These are phyloP conservation scores for Lanistes nyassanus DNA, from an alignment of 1,140 invertebrate genomes.

Conservation along the genomic window DNA sequence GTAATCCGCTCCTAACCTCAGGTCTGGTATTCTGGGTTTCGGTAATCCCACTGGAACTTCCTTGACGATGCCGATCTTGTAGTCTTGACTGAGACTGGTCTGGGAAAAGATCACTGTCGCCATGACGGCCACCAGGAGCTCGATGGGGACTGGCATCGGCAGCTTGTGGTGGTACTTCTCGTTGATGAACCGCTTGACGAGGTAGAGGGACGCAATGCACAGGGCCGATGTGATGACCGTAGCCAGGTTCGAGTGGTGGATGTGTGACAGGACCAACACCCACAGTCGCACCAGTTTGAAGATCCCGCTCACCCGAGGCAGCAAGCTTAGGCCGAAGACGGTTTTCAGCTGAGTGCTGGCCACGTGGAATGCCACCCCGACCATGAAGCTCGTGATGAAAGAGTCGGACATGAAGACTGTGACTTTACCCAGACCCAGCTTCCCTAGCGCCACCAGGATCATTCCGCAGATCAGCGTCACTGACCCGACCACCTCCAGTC, in stretches of 20 bases:
- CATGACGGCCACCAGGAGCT: slow-evolving; percentile 52
- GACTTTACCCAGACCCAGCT: slow-evolving; percentile 63
- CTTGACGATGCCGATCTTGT: slow-evolving; percentile 4
- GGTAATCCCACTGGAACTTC: slow-evolving; percentile 36
- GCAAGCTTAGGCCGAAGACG: slow-evolving; percentile 60
- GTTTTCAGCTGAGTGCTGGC: slow-evolving; percentile 65
- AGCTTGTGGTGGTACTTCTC: slow-evolving; percentile 56
- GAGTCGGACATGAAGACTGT: slow-evolving; percentile 67
- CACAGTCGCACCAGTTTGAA: slow-evolving; percentile 34
- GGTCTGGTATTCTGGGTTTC: slow-evolving; percentile 40
- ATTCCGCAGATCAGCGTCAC: slow-evolving; percentile 29
- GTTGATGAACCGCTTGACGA: slow-evolving; percentile 63
- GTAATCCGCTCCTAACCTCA: slow-evolving; percentile 29
- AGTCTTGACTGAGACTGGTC: background rate
- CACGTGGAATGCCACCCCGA: slow-evolving; percentile 67
- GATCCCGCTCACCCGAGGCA: slow-evolving; percentile 3
- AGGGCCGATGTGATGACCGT: slow-evolving; percentile 55
- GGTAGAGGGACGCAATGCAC: slow-evolving; percentile 54
- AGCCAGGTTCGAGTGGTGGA: slow-evolving; percentile 54
- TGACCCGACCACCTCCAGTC: slow-evolving; percentile 26
- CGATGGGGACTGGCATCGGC: slow-evolving; percentile 64
- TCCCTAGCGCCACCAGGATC: slow-evolving; percentile 59
- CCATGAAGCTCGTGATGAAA: slow-evolving; percentile 67
- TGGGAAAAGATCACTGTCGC: slow-evolving; percentile 4
- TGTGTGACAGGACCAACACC: slow-evolving; percentile 47